Evolutionary conservation across 2,888 invertebrate genomes (phyloP).

Genomic region (Apamea sordens): DNA sequence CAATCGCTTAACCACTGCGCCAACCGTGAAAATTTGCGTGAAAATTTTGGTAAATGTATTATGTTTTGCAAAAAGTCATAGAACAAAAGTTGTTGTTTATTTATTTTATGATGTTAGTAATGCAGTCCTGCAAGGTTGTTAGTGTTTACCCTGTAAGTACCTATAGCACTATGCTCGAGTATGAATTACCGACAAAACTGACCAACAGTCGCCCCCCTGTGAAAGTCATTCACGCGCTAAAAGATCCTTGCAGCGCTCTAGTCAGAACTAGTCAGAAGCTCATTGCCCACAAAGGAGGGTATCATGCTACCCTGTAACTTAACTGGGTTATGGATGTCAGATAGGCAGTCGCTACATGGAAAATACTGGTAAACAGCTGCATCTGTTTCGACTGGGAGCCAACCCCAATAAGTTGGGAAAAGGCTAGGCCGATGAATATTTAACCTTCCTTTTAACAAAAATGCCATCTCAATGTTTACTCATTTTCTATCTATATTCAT

Average conservation of each 20-base stretch:
- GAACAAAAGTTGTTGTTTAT: no score
- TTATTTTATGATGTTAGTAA: no score
- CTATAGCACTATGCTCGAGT: neutral
- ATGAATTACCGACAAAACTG: neutral
- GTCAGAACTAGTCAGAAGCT: neutral
- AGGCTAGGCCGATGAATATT: neutral
- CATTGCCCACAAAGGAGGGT: neutral
- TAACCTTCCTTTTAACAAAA: neutral
- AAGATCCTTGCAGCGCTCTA: neutral
- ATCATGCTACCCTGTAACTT: neutral
- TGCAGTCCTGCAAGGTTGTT: no score
- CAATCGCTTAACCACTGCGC: no score
- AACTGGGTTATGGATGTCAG: neutral
- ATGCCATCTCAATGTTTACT: neutral
- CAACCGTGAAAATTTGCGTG: no score
- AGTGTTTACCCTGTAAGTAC: neutral
- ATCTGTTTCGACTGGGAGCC: neutral
- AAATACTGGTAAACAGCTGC: neutral
- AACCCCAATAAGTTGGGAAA: neutral
- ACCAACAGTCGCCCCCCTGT: neutral
- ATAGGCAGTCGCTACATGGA: neutral
- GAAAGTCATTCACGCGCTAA: neutral
- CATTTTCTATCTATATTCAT: neutral
- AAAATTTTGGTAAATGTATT: no score
- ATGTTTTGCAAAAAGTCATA: no score